A percentile compares a stretch with the other conserved stretches of the same genome.
These are phyloP conservation scores for Leptopilina clavipes DNA, from an alignment of 1,140 invertebrate species.

Conservation along the genomic window DNA sequence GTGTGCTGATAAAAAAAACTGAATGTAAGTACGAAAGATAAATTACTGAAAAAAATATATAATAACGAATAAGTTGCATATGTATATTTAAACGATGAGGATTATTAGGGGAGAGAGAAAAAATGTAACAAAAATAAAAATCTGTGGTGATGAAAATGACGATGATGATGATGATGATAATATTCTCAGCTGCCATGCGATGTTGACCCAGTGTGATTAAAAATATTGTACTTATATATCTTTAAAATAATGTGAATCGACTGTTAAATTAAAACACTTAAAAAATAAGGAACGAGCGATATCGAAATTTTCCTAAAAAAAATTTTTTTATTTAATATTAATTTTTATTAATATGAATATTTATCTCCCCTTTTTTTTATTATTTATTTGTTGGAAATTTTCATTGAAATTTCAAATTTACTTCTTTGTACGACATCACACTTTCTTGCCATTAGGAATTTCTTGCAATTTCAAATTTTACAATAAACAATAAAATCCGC, in stretches of 20 bases:
- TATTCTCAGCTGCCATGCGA: constrained; percentile 4
- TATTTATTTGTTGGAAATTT: too few species aligned
- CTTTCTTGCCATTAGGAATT: too few species aligned
- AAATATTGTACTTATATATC: not conserved
- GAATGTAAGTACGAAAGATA: constrained; percentile 42
- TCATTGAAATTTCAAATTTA: too few species aligned
- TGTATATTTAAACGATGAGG: constrained; percentile 2
- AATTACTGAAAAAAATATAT: constrained; percentile 49
- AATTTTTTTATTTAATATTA: too few species aligned
- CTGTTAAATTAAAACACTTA: too few species aligned
- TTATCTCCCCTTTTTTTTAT: too few species aligned
- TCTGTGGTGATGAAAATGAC: not conserved
- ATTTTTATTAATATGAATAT: too few species aligned
- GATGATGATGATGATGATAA: constrained; percentile 16
- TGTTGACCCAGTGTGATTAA: constrained; percentile 24
- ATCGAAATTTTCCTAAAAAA: too few species aligned
- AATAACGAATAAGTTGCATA: constrained; percentile 33
- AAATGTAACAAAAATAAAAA: not conserved
- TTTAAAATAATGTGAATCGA: not conserved
- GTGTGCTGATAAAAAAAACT: not conserved
- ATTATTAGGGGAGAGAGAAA: not conserved
- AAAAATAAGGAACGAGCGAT: too few species aligned
- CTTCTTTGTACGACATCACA: too few species aligned
- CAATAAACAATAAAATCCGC: too few species aligned
- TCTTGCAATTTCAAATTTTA: too few species aligned